A percentile compares a stretch with the other conserved stretches of the same genome.
phyloP scores from a whole-genome alignment of 1,140 invertebrate species.

The Bombus superbus region DNA sequence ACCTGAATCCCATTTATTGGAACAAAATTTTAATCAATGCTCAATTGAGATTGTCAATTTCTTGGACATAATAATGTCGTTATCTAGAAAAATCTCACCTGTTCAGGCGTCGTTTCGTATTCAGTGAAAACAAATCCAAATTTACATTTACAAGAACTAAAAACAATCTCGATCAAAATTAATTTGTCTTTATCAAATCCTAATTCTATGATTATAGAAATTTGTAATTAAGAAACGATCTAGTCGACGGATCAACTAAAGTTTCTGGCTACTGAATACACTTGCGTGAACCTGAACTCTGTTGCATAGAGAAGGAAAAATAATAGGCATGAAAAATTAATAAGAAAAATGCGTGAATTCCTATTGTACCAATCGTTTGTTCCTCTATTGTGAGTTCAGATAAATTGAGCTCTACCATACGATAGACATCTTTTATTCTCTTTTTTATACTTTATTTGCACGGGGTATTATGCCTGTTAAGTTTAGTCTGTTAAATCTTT shows the following conservation, averaged over 20 bases:
- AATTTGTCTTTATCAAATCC: no score
- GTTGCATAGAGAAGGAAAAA: no score
- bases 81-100: background rate
- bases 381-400: background rate
- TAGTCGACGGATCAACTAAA: no score
- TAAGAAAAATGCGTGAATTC: no score
- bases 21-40: background rate
- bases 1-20: background rate
- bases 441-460: no score
- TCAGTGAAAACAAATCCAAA: background rate
- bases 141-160: background rate
- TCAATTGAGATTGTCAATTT: fast-evolving
- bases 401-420: background rate
- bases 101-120: background rate
- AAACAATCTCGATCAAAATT: no score
- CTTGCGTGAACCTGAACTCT: no score
- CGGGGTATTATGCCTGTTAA: background rate
- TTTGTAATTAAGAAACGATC: no score
- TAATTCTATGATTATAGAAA: no score
- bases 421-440: background rate
- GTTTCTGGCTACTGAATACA: no score
- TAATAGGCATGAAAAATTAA: no score
- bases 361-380: background rate
- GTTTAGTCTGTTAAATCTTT: background rate
- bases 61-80: background rate